Percentiles rank a stretch among this genome's conserved stretches.
These are phyloP conservation scores for Liposcelis brunnea DNA, from an alignment of 2,888 invertebrate species.

Conservation along the genomic window DNA sequence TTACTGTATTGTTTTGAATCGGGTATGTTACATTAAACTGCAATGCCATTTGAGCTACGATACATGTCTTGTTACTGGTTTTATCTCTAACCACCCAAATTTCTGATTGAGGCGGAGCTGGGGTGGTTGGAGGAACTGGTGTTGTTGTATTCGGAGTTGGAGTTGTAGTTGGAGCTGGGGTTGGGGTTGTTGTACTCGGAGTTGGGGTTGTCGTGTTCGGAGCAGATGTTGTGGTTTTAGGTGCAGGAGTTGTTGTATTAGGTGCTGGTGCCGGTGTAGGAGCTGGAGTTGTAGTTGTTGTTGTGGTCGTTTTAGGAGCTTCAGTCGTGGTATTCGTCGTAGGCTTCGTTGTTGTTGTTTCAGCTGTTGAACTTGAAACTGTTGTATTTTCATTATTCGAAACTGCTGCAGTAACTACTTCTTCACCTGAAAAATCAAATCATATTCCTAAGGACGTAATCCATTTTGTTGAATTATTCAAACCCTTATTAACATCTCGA, in stretches of 20 bases:
- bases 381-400: constrained; percentile 2
- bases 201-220: constrained; percentile 5
- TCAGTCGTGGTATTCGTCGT: constrained; percentile 5
- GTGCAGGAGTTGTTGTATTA: neutral
- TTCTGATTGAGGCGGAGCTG: constrained; percentile 25
- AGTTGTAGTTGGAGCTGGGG: constrained; percentile 5
- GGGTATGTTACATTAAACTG: constrained; percentile 41
- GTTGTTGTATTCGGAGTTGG: neutral
- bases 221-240: constrained; percentile 8
- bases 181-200: constrained; percentile 6
- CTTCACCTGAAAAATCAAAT: neutral
- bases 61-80: constrained; percentile 36
- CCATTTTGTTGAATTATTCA: too few relatives aligned
- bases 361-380: neutral
- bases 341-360: constrained; percentile 7
- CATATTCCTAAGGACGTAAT: too few relatives aligned
- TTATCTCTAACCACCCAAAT: constrained; percentile 31
- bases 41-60: constrained; percentile 46
- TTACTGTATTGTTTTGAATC: constrained; percentile 25
- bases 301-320: neutral
- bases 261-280: constrained; percentile 2
- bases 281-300: constrained; percentile 5
- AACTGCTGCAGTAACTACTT: constrained; percentile 9
- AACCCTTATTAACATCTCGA: too few relatives aligned
- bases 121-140: constrained; percentile 18